Conservation (phyloP, 2,797 vertebrate species). For the Myiotriccus ornatus region DNA sequence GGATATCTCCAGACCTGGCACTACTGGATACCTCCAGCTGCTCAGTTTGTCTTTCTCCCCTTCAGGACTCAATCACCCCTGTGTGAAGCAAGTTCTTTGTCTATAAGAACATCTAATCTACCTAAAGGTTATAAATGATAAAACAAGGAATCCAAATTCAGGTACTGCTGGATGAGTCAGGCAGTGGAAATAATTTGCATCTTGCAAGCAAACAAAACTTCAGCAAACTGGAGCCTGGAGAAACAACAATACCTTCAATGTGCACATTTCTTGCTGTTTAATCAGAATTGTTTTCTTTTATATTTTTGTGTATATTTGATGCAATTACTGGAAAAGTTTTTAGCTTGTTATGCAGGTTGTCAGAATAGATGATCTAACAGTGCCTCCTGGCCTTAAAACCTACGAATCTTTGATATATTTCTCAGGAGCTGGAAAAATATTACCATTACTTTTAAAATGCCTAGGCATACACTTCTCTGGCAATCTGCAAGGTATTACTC, state of each 20-base stretch:
- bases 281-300: conserved; percentile 57
- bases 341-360: conserved; percentile 56
- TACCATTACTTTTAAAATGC: conserved; percentile 35
- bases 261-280: conserved; percentile 36
- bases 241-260: fast-evolving
- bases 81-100: background rate
- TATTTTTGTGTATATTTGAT: conserved; percentile 36
- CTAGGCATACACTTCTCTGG: conserved; percentile 15
- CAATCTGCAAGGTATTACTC: conserved; percentile 44
- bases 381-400: conserved; percentile 53
- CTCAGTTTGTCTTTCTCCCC: background rate
- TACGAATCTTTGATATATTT: conserved; percentile 44
- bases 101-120: background rate
- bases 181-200: conserved; percentile 3
- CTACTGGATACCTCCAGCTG: background rate
- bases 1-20: background rate
- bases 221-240: conserved; percentile 19
- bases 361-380: conserved; percentile 57
- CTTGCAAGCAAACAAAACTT: conserved; percentile 43
- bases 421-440: conserved; percentile 31
- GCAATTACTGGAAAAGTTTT: conserved; percentile 59
- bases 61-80: background rate
- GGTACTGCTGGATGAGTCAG: background rate
- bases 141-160: conserved; percentile 7
- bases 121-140: conserved; percentile 3